Evolutionary conservation across 1,140 invertebrate genomes (phyloP).

Genomic region (Pomacea maculata): DNA sequence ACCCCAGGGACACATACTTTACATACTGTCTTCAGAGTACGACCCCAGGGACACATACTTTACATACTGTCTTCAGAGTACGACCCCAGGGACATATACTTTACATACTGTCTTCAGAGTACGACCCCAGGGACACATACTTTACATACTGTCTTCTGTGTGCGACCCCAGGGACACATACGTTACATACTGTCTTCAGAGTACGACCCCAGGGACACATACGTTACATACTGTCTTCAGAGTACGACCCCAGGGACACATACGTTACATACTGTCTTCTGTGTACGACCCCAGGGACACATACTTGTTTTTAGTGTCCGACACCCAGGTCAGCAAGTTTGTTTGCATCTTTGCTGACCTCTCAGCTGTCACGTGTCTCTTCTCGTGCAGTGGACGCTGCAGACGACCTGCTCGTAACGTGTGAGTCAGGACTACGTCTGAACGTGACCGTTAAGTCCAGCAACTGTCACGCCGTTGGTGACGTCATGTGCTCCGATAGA

Average conservation of each 20-base stretch:
- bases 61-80: too few relatives aligned
- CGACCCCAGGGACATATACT: too few relatives aligned
- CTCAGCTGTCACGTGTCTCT: neutral
- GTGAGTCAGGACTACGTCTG: slow-evolving; percentile 27
- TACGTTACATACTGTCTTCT: neutral
- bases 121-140: too few relatives aligned
- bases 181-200: neutral
- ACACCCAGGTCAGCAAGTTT: neutral
- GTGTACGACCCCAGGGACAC: too few relatives aligned
- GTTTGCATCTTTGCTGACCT: neutral
- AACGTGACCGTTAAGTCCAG: slow-evolving; percentile 31
- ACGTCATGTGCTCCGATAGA: slow-evolving; percentile 16
- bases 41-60: too few relatives aligned
- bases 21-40: too few relatives aligned
- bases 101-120: too few relatives aligned
- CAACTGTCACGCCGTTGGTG: slow-evolving; percentile 23
- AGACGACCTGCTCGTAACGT: slow-evolving; percentile 8
- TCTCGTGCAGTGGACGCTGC: slow-evolving; percentile 15
- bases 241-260: too few relatives aligned
- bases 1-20: too few relatives aligned
- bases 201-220: too few relatives aligned
- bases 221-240: neutral
- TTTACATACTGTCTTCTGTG: neutral
- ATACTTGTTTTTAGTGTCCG: neutral
- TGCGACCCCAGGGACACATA: too few relatives aligned